Percentiles rank a stretch among this genome's conserved stretches.
These are phyloP conservation scores for Microctenopoma steveboyesi DNA, from an alignment of 2,797 vertebrate genomes.

Conservation along the genomic window DNA sequence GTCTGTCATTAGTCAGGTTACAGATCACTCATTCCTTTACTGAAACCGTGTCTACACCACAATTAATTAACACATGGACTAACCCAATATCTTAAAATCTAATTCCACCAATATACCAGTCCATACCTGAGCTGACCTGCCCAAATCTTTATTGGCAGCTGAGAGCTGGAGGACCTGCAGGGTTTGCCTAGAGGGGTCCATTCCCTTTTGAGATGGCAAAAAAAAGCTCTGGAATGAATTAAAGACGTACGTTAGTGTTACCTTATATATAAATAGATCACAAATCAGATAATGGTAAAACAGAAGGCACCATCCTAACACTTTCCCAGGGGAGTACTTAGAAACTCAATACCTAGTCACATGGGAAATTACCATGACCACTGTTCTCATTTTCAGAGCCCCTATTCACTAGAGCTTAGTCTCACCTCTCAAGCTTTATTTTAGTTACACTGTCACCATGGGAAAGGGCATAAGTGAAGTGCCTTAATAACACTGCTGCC, in stretches of 20 bases:
- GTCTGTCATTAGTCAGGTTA: not conserved
- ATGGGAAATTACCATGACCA: slow-evolving; percentile 36
- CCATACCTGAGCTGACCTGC: slow-evolving; percentile 85
- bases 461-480: slow-evolving; percentile 80
- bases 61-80: not conserved
- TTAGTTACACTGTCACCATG: slow-evolving; percentile 83
- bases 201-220: slow-evolving; percentile 54
- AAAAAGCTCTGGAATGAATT: slow-evolving; percentile 81
- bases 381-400: slow-evolving; percentile 59
- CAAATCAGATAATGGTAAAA: slow-evolving; percentile 9
- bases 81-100: not conserved
- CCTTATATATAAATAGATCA: not conserved
- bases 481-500: slow-evolving; percentile 67
- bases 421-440: slow-evolving; percentile 67
- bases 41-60: not conserved
- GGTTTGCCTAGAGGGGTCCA: slow-evolving; percentile 80
- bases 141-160: slow-evolving; percentile 82
- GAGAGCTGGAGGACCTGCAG: slow-evolving; percentile 91
- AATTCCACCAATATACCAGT: not conserved
- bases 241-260: slow-evolving; percentile 1
- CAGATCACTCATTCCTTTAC: not conserved
- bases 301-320: not conserved
- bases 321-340: not conserved
- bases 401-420: slow-evolving; percentile 77
- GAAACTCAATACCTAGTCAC: slow-evolving; percentile 29